A percentile compares a stretch with the other conserved stretches of the same genome.
Conservation (phyloP, 2,113 vertebrate genomes). For the Pandion haliaetus region DNA sequence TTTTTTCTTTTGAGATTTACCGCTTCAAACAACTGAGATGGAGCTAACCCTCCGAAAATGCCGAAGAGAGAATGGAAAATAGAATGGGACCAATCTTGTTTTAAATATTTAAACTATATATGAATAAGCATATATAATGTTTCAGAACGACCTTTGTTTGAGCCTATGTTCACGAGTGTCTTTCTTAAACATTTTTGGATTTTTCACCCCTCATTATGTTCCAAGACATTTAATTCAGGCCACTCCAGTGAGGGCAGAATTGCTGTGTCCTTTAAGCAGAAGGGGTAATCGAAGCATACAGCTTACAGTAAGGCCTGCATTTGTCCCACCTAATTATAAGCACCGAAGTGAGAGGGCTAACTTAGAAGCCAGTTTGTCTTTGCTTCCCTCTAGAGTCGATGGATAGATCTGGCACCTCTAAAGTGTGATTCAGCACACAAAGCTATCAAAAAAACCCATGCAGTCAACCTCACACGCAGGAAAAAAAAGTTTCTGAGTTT, state of each 20-base stretch:
- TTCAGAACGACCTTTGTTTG: neutral
- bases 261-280: neutral
- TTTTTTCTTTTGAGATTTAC: neutral
- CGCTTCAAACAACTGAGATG: neutral
- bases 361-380: neutral
- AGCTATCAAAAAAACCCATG: neutral
- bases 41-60: neutral
- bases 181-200: neutral
- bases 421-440: neutral
- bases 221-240: neutral
- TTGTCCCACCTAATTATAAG: neutral
- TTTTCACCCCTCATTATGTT: neutral
- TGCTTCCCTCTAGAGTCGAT: constrained; percentile 36
- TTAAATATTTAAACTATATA: neutral
- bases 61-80: neutral
- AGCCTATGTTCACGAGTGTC: neutral
- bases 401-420: neutral
- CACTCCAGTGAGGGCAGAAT: neutral
- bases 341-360: neutral
- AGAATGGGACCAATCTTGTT: neutral
- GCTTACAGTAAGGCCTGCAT: neutral
- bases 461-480: neutral
- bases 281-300: neutral
- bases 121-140: accelerated
- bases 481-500: neutral